A percentile compares a stretch with the other conserved stretches of the same genome.
Evolutionary conservation across 2,113 vertebrate species (phyloP).

Genomic region (Gulo gulo): DNA sequence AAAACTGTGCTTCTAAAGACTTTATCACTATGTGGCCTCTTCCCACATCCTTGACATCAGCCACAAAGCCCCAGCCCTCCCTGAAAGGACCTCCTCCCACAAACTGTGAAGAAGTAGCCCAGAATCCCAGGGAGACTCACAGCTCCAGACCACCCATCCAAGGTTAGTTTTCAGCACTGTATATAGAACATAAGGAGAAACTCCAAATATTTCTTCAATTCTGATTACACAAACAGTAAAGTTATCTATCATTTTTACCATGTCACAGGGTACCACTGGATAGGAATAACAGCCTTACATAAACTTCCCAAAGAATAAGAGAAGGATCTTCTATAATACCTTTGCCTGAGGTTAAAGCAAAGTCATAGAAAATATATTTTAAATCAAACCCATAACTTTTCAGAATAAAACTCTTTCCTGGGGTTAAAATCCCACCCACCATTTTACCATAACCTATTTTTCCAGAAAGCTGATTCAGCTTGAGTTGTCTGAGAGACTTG

Average conservation of each 20-base stretch:
- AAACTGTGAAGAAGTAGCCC: neutral
- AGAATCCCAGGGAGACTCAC: neutral
- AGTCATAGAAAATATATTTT: neutral
- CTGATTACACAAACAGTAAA: neutral
- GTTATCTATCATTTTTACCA: neutral
- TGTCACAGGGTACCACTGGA: neutral
- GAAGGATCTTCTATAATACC: neutral
- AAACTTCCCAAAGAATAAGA: neutral
- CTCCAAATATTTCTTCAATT: neutral
- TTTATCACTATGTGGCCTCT: neutral
- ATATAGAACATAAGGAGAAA: neutral
- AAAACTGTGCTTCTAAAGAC: neutral
- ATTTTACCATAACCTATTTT: neutral
- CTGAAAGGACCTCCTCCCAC: neutral
- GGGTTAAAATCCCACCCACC: neutral
- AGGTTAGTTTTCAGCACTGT: neutral
- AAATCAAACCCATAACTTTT: neutral
- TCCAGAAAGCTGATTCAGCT: neutral
- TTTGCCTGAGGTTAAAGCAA: neutral
- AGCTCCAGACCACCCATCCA: neutral
- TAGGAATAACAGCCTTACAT: neutral
- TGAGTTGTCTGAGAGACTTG: neutral
- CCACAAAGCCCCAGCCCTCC: too few relatives aligned
- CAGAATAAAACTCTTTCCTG: slow-evolving; percentile 1
- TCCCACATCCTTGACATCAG: neutral